phyloP scores from a whole-genome alignment of 2,113 vertebrate genomes.

The Bubo blakistoni region DNA sequence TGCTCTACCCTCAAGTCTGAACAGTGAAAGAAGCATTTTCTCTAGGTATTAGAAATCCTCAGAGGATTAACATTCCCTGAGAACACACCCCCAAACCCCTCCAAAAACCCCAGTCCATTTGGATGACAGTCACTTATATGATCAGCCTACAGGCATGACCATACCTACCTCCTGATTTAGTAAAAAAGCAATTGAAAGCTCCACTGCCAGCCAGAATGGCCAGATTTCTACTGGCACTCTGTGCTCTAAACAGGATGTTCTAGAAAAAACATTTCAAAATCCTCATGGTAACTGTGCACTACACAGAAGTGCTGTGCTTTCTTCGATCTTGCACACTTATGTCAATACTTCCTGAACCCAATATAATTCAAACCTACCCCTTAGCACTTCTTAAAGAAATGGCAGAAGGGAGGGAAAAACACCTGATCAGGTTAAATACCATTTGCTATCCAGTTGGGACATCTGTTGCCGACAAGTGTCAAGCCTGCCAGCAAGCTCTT shows the following conservation, averaged over 20 bases:
- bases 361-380: neutral
- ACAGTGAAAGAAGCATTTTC: neutral
- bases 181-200: neutral
- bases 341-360: neutral
- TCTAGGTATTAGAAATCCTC: neutral
- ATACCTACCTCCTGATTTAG: neutral
- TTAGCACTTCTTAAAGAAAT: neutral
- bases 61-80: neutral
- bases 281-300: neutral
- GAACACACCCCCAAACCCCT: neutral
- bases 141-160: neutral
- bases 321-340: neutral
- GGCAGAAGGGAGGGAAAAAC: neutral
- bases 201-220: neutral
- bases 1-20: neutral
- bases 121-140: neutral
- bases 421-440: constrained; percentile 64
- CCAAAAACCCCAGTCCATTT: neutral
- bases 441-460: constrained; percentile 81
- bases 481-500: constrained; percentile 79
- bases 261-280: neutral
- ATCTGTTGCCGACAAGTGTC: constrained; percentile 81
- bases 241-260: neutral
- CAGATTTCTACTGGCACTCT: neutral
- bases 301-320: neutral